These are phyloP conservation scores for Archips xylosteana DNA, from an alignment of 2,888 invertebrate species.

Conservation along the genomic window DNA sequence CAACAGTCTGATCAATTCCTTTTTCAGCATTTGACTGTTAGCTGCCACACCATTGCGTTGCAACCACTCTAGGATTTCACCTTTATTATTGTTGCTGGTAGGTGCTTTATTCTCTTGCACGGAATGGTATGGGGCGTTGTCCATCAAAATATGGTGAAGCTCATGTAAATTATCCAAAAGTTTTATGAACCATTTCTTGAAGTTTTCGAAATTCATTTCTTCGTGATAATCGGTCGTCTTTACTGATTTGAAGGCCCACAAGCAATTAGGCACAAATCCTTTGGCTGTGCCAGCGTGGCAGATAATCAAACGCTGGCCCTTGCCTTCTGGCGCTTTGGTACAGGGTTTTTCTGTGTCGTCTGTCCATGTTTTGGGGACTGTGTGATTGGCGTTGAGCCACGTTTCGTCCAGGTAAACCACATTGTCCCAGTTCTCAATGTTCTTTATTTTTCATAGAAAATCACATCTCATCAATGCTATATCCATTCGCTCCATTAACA, in stretches of 20 bases:
- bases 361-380: conserved; percentile 41
- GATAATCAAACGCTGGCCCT: conserved; percentile 45
- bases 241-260: conserved; percentile 13
- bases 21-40: conserved; percentile 43
- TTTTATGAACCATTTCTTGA: too few species aligned
- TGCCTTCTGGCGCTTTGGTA: conserved; percentile 43
- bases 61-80: conserved; percentile 40
- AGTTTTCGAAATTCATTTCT: not conserved
- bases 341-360: conserved; percentile 42
- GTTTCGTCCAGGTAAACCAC: conserved; percentile 43
- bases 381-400: conserved; percentile 39
- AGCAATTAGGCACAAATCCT: conserved; percentile 43
- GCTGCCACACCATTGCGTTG: conserved; percentile 42
- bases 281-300: conserved; percentile 45
- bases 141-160: conserved; percentile 41
- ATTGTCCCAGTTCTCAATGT: conserved; percentile 43
- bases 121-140: conserved; percentile 46
- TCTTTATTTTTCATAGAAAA: conserved; percentile 45
- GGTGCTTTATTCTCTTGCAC: conserved; percentile 43
- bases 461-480: conserved; percentile 31
- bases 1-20: conserved; percentile 41
- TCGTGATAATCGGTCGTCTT: conserved; percentile 11
- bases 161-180: conserved; percentile 33
- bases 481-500: conserved; percentile 44
- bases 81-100: conserved; percentile 20